Percentiles rank a stretch among this genome's conserved stretches.
Conservation (phyloP, 1,140 invertebrate species). For the Pseudomyrmex dendroicus region DNA sequence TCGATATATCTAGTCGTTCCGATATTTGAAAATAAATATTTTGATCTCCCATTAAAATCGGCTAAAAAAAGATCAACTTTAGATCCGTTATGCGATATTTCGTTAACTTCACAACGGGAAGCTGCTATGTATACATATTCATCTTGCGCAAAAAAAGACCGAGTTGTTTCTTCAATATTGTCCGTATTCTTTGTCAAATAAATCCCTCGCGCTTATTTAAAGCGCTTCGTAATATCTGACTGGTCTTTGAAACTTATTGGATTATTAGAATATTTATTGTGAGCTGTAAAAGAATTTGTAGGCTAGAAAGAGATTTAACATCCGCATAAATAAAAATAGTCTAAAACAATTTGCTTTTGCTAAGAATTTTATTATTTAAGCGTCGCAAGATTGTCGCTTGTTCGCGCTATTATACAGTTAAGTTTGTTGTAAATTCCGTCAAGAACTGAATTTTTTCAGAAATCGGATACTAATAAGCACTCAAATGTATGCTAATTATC, state of each 20-base stretch:
- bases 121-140: too few relatives aligned
- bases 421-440: neutral
- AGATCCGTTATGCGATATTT: neutral
- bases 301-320: slow-evolving; percentile 5
- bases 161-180: neutral
- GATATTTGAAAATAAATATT: slow-evolving; percentile 33
- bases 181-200: neutral
- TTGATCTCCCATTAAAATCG: slow-evolving; percentile 29
- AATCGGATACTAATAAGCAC: too few relatives aligned
- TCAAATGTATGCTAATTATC: too few relatives aligned
- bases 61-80: slow-evolving; percentile 5
- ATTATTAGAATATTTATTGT: slow-evolving; percentile 36
- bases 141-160: neutral
- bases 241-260: slow-evolving; percentile 15
- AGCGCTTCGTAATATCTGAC: neutral
- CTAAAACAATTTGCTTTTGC: neutral
- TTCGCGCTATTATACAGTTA: neutral
- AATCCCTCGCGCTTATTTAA: slow-evolving; percentile 12
- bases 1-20: neutral
- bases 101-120: neutral
- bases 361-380: neutral
- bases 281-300: slow-evolving; percentile 1
- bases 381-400: neutral
- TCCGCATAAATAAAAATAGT: neutral
- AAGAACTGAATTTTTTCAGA: neutral